Conservation (phyloP, 1,140 invertebrate species). For the Ectropis grisescens region DNA sequence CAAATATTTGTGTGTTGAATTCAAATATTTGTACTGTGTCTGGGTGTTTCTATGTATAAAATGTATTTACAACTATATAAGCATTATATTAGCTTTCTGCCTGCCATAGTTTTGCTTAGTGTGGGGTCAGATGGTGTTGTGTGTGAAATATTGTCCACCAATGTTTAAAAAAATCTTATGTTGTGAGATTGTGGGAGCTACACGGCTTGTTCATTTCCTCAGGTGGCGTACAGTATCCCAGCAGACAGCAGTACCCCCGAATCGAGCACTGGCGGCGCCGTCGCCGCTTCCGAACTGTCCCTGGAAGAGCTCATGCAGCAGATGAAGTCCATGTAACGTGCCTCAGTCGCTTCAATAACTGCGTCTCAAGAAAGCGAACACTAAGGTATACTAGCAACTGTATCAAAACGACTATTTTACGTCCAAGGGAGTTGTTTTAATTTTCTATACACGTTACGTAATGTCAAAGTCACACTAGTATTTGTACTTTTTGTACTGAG, state of each 20-base stretch:
- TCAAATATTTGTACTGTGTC: too few relatives aligned
- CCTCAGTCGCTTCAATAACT: not conserved
- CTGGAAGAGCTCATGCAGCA: conserved; percentile 91
- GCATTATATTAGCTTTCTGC: too few relatives aligned
- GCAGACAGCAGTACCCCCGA: conserved; percentile 53
- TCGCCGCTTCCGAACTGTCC: conserved; percentile 59
- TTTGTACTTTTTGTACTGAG: not conserved
- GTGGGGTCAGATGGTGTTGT: too few relatives aligned
- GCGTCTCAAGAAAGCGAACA: not conserved
- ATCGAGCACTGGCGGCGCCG: conserved; percentile 53
- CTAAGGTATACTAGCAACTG: not conserved
- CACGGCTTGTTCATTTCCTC: too few relatives aligned
- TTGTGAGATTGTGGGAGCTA: too few relatives aligned
- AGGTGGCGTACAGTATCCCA: conserved; percentile 58
- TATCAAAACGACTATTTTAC: not conserved
- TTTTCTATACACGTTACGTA: not conserved
- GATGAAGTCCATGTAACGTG: conserved; percentile 84
- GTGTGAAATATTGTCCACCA: too few relatives aligned
- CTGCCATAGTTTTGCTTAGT: too few relatives aligned
- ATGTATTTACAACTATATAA: too few relatives aligned
- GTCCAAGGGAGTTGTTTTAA: not conserved
- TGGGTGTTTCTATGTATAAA: too few relatives aligned
- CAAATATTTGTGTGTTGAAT: too few relatives aligned
- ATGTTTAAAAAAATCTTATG: too few relatives aligned
- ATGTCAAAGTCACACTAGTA: not conserved